These are phyloP conservation scores for Drosophila dunni DNA, from an alignment of 1,140 invertebrate genomes.

Conservation along the genomic window DNA sequence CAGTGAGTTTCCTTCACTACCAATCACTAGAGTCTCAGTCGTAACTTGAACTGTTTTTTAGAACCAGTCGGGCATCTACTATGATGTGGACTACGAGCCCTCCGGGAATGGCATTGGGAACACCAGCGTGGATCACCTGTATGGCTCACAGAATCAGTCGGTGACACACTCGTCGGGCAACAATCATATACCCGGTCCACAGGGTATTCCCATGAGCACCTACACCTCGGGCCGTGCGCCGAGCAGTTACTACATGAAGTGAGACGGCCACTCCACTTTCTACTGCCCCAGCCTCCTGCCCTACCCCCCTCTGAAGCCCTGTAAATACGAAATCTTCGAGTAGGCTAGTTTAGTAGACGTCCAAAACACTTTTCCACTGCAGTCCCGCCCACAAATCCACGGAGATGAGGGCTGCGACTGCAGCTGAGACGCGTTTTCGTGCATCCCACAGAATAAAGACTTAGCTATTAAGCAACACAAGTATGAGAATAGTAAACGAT, in stretches of 20 bases:
- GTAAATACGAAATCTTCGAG: slow-evolving; percentile 64
- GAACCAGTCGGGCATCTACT: slow-evolving; percentile 95
- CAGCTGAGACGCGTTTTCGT: slow-evolving; percentile 75
- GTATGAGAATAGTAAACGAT: slow-evolving; percentile 55
- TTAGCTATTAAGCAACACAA: slow-evolving; percentile 33
- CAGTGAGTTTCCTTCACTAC: slow-evolving; percentile 85
- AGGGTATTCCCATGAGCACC: slow-evolving; percentile 89
- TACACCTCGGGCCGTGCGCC: slow-evolving; percentile 86
- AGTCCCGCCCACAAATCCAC: slow-evolving; percentile 30
- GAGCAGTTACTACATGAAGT: slow-evolving; percentile 84
- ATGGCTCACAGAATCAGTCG: slow-evolving; percentile 79
- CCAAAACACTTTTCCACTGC: slow-evolving; percentile 78
- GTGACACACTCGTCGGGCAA: slow-evolving; percentile 71
- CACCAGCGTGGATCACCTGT: slow-evolving; percentile 76
- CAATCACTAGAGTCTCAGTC: neutral
- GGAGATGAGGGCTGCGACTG: slow-evolving; percentile 46
- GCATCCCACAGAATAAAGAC: slow-evolving; percentile 49
- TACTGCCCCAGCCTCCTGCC: slow-evolving; percentile 1
- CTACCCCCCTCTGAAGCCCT: slow-evolving; percentile 34
- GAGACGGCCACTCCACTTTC: neutral
- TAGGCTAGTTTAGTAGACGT: slow-evolving; percentile 33
- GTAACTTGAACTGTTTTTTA: slow-evolving; percentile 56
- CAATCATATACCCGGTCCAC: slow-evolving; percentile 86
- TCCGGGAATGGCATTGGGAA: slow-evolving; percentile 85
- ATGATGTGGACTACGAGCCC: slow-evolving; percentile 93